A percentile compares a stretch with the other conserved stretches of the same genome.
phyloP scores from a whole-genome alignment of 2,797 vertebrate species.

The Eidolon dupreanum region DNA sequence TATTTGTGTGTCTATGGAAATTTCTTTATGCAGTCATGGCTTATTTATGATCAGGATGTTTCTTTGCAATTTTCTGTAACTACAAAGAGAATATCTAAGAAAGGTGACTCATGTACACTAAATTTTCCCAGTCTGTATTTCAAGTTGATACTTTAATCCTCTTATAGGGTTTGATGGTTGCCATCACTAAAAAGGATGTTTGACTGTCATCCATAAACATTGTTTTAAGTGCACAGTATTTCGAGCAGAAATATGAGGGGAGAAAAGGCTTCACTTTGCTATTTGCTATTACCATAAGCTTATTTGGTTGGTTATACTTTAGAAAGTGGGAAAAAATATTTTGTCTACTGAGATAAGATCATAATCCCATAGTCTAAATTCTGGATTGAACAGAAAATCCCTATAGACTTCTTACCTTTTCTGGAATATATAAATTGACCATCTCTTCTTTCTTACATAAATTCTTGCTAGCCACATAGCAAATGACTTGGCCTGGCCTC shows the following conservation, averaged over 20 bases:
- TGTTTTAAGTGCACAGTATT: not conserved
- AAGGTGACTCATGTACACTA: not conserved
- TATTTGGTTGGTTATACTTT: not conserved
- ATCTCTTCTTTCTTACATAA: not conserved
- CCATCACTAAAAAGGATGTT: not conserved
- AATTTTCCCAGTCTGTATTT: not conserved
- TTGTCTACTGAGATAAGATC: conserved; percentile 8
- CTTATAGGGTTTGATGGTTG: not conserved
- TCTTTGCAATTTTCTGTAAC: conserved; percentile 3
- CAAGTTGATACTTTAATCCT: not conserved
- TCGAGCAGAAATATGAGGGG: not conserved
- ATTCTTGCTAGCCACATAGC: not conserved
- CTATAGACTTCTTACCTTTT: not conserved
- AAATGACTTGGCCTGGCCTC: not conserved
- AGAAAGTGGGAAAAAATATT: not conserved
- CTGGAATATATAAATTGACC: not conserved
- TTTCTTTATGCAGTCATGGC: not conserved
- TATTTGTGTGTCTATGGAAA: not conserved
- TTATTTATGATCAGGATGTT: not conserved
- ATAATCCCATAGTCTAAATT: conserved; percentile 3
- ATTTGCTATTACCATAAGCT: not conserved
- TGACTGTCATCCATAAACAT: not conserved
- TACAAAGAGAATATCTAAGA: not conserved
- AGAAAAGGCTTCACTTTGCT: not conserved
- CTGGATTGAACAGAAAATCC: conserved; percentile 12